phyloP scores from a whole-genome alignment of 2,888 invertebrate species.

The Stenoptilia bipunctidactyla region DNA sequence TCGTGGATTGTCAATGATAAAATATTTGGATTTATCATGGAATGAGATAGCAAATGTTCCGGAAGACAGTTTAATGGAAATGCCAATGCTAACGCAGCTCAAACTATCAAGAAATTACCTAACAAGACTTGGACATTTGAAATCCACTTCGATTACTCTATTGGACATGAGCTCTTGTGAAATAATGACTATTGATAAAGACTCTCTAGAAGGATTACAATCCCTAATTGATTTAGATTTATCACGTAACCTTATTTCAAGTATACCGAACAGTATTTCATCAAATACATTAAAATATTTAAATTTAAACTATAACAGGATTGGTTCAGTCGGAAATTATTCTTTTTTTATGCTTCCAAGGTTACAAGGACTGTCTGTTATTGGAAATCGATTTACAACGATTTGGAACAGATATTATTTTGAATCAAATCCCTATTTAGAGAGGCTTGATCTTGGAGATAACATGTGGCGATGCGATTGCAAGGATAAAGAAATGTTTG shows the following conservation, averaged over 20 bases:
- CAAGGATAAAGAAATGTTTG: constrained; percentile 66
- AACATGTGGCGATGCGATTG: constrained; percentile 87
- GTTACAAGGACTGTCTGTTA: constrained; percentile 73
- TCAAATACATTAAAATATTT: constrained; percentile 73
- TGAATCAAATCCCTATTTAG: constrained; percentile 68
- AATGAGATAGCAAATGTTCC: constrained; percentile 75
- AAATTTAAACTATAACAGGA: constrained; percentile 72
- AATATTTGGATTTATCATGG: constrained; percentile 76
- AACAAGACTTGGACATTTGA: constrained; percentile 67
- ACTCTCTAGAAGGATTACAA: constrained; percentile 70
- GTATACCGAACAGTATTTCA: constrained; percentile 72
- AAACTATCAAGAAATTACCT: constrained; percentile 78
- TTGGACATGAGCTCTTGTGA: constrained; percentile 78
- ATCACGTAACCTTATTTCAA: constrained; percentile 75
- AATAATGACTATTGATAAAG: constrained; percentile 68
- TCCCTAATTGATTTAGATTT: constrained; percentile 73
- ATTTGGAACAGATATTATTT: constrained; percentile 73
- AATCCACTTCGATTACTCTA: constrained; percentile 66
- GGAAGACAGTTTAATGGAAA: constrained; percentile 71
- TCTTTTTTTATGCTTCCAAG: constrained; percentile 75
- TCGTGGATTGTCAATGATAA: constrained; percentile 65
- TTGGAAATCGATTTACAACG: constrained; percentile 78
- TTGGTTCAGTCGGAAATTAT: constrained; percentile 72
- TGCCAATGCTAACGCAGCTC: constrained; percentile 70
- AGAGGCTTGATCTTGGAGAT: constrained; percentile 74